Percentiles rank a stretch among this genome's conserved stretches.
Evolutionary conservation across 2,113 vertebrate genomes (phyloP).

Genomic region (Nothobranchius kuhntae): DNA sequence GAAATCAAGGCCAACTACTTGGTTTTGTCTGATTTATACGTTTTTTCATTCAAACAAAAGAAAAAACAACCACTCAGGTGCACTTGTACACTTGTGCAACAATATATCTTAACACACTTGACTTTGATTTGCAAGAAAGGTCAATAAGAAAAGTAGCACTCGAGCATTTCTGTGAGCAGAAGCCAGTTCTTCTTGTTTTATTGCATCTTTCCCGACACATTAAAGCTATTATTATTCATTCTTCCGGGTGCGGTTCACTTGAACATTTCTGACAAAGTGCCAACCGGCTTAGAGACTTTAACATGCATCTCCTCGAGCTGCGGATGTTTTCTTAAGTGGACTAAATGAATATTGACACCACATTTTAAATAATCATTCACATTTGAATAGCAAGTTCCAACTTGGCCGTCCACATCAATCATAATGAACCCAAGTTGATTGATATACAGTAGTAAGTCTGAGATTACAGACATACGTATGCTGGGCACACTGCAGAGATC

Average conservation of each 20-base stretch:
- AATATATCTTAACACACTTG: too few relatives aligned
- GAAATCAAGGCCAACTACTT: too few relatives aligned
- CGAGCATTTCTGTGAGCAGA: too few relatives aligned
- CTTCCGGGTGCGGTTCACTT: not conserved
- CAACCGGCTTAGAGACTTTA: conserved; percentile 17
- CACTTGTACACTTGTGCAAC: too few relatives aligned
- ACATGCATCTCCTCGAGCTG: conserved; percentile 10
- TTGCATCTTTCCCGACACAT: too few relatives aligned
- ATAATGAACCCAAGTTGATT: conserved; percentile 49
- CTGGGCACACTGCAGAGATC: conserved; percentile 69
- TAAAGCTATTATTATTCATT: too few relatives aligned
- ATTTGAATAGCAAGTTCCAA: conserved; percentile 26
- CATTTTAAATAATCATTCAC: conserved; percentile 37
- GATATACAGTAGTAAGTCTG: conserved; percentile 40
- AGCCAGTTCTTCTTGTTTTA: too few relatives aligned
- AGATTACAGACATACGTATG: conserved; percentile 62
- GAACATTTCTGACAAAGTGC: conserved; percentile 16
- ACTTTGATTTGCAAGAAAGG: too few relatives aligned
- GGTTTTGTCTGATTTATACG: too few relatives aligned
- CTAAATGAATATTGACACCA: conserved; percentile 41
- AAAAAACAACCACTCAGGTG: too few relatives aligned
- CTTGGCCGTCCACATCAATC: conserved; percentile 20
- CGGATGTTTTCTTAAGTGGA: conserved; percentile 2
- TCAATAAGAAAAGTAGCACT: too few relatives aligned
- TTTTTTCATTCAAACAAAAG: too few relatives aligned